Base-by-base conservation (phyloP, 2,888 invertebrate species). In the Drosophila prolongata region DNA sequence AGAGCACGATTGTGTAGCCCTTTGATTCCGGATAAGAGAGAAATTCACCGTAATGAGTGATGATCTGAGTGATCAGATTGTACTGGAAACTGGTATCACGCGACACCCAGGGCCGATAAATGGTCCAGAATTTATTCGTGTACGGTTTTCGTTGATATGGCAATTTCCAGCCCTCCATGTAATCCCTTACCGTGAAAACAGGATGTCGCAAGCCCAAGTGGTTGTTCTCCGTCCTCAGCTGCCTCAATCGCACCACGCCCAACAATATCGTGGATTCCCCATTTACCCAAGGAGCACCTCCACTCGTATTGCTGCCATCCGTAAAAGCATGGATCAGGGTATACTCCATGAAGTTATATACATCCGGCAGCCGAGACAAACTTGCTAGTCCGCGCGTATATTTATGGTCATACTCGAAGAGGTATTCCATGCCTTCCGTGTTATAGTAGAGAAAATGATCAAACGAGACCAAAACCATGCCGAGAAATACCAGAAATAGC, bases 31-130 rank as follows among this genome's bases (percentile, higher is more conserved):
- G 74, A 68, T 90, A 91, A 0, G 9, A 43, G 5, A 75, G 46
- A 2, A 81, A 70, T 5, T 79, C 61, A 3, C 89, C 91, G 0
- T 60, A 6, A 11, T 81, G 74, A 0, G 24, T 1, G 6, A 50
- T 59, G 2, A 67, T 40, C 11, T 84, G 13, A n/a, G n/a, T n/a
- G 1, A 86, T 46, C 0, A 78, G 24, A 6, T 50, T 74, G 5
- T 59, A 62, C 1, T 44, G 10, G 24, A 47, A 8, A 0, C 9
- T 2, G 1, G 1, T 47, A 10, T 4, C 0, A 6, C n/a, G 8
- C 9, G 90, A 79, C 30, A 80, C 50, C 92, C 92, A 92, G 0
- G 92, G 91, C 42, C 81, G 71, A 43, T 84, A 89, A 16, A 90
- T 90, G 13, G 86, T 75, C 90, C 90, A 91, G 66, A 89, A 91